phyloP scores from a whole-genome alignment of 2,797 vertebrate species.

The Typhlichthys eigenmanni region DNA sequence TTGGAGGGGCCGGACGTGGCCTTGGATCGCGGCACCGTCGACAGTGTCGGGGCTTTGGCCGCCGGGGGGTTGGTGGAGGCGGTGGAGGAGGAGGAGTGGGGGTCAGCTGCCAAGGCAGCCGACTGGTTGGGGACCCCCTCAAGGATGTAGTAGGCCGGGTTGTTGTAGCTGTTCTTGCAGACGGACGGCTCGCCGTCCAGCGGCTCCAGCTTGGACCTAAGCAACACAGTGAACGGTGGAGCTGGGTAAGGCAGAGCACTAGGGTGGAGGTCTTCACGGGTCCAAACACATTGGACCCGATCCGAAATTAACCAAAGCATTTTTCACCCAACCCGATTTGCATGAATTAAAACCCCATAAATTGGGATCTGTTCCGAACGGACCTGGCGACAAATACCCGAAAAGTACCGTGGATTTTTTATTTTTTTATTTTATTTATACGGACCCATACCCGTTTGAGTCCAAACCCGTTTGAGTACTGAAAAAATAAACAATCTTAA shows the following conservation, averaged over 20 bases:
- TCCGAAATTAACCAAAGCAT: too few relatives aligned
- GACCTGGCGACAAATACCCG: too few relatives aligned
- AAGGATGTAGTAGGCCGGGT: constrained; percentile 94
- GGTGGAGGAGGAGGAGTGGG: constrained; percentile 58
- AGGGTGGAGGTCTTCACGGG: too few relatives aligned
- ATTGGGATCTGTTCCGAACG: too few relatives aligned
- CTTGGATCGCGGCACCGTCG: constrained; percentile 78
- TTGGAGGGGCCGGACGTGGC: constrained; percentile 59
- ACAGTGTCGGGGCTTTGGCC: constrained; percentile 59
- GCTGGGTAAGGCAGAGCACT: not conserved
- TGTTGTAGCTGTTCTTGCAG: constrained; percentile 95
- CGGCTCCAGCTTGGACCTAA: constrained; percentile 82
- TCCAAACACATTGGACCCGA: too few relatives aligned
- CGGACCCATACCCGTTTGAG: too few relatives aligned
- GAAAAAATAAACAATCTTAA: too few relatives aligned
- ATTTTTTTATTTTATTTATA: too few relatives aligned
- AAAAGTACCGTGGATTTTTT: too few relatives aligned
- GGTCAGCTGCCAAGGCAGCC: constrained; percentile 76
- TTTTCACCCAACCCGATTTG: too few relatives aligned
- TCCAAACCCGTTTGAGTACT: too few relatives aligned
- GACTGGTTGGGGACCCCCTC: constrained; percentile 94
- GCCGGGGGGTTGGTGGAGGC: constrained; percentile 47
- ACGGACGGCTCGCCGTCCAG: constrained; percentile 74
- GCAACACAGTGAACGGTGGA: not conserved
- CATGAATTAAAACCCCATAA: too few relatives aligned